These are phyloP conservation scores for Morpho deidamia DNA, from an alignment of 2,888 invertebrate species.

Conservation along the genomic window DNA sequence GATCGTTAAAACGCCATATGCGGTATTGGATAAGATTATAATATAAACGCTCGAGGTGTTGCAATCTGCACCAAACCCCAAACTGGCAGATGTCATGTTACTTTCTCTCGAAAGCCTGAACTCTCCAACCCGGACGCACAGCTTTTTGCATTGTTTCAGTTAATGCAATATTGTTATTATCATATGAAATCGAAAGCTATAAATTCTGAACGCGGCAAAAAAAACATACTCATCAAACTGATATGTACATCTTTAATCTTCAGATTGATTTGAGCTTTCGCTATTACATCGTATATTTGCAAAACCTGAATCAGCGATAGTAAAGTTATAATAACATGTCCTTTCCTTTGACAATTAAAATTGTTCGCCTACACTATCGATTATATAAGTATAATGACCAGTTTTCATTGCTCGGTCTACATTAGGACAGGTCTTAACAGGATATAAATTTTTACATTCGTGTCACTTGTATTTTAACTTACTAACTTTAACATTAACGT, in stretches of 20 bases:
- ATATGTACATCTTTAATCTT: constrained; percentile 8
- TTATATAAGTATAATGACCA: constrained; percentile 19
- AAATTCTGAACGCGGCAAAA: constrained; percentile 41
- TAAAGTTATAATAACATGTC: constrained; percentile 2
- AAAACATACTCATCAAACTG: too few relatives aligned
- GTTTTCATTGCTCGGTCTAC: constrained; percentile 18
- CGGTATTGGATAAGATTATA: constrained; percentile 32
- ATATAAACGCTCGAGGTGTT: constrained; percentile 49
- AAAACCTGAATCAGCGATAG: background rate
- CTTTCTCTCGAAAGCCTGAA: constrained; percentile 57
- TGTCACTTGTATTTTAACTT: constrained; percentile 17
- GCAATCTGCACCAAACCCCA: constrained; percentile 43
- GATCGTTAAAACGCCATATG: constrained; percentile 16
- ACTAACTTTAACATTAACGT: constrained; percentile 3
- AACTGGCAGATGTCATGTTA: constrained; percentile 52
- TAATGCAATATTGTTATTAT: constrained; percentile 61
- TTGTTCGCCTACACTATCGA: constrained; percentile 12
- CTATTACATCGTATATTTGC: constrained; percentile 4
- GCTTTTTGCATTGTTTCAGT: constrained; percentile 64
- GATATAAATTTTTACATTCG: constrained; percentile 19
- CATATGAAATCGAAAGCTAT: constrained; percentile 64
- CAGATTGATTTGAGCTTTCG: constrained; percentile 4
- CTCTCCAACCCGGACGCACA: constrained; percentile 55
- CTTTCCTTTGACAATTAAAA: constrained; percentile 26
- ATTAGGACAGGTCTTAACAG: constrained; percentile 24